Evolutionary conservation across 2,888 invertebrate species (phyloP).

Genomic region (Pocota personata): DNA sequence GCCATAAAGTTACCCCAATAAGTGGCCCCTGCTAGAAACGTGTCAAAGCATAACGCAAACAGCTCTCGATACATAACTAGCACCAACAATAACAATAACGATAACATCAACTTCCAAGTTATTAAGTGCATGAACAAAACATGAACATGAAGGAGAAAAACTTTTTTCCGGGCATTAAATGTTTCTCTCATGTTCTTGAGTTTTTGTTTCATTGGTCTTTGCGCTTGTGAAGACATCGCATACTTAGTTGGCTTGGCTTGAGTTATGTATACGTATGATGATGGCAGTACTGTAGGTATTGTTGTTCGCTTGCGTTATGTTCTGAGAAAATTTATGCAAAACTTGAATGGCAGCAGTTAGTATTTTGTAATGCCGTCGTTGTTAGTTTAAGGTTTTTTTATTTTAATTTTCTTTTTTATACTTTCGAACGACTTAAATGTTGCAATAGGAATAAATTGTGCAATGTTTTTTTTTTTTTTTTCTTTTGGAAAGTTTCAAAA

Average conservation of each 20-base stretch:
- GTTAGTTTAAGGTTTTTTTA: neutral
- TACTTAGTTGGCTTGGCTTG: slow-evolving; percentile 42
- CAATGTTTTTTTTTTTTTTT: neutral
- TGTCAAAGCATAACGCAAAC: slow-evolving; percentile 57
- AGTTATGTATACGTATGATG: slow-evolving; percentile 20
- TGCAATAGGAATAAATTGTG: slow-evolving; percentile 20
- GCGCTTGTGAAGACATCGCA: slow-evolving; percentile 31
- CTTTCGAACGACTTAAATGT: slow-evolving; percentile 18
- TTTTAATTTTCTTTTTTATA: neutral
- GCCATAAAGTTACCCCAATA: slow-evolving; percentile 19
- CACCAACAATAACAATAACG: slow-evolving; percentile 62
- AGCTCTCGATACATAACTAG: slow-evolving; percentile 51
- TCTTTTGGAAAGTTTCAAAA: neutral
- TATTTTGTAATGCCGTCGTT: slow-evolving; percentile 31
- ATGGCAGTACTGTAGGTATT: neutral
- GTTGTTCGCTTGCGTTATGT: neutral
- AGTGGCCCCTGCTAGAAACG: slow-evolving; percentile 24
- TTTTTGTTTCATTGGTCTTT: slow-evolving; percentile 51
- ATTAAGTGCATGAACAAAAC: slow-evolving; percentile 71
- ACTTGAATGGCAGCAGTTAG: slow-evolving; percentile 29
- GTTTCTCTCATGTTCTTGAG: slow-evolving; percentile 51
- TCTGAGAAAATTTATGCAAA: slow-evolving; percentile 52
- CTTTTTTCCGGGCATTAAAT: slow-evolving; percentile 44
- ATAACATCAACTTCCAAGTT: slow-evolving; percentile 70
- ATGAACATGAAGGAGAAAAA: slow-evolving; percentile 56